These are phyloP conservation scores for Micrasema minimum DNA, from an alignment of 1,140 invertebrate genomes.

Conservation along the genomic window DNA sequence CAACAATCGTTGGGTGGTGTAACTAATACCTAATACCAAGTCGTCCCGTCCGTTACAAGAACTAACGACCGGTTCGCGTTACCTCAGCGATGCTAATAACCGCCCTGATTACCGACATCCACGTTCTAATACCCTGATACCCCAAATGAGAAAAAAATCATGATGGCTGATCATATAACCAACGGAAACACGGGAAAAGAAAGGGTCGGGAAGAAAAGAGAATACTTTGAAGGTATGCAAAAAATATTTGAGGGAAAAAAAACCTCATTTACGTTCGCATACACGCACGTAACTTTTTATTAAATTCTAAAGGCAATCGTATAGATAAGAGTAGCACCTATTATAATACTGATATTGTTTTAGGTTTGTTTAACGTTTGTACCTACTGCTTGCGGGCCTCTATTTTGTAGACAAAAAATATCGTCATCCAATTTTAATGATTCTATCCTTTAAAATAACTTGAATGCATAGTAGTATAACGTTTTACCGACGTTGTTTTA, in stretches of 20 bases:
- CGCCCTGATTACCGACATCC: constrained; percentile 10
- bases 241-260: neutral
- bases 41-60: constrained; percentile 17
- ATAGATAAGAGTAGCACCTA: neutral
- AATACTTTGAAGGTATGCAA: neutral
- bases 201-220: neutral
- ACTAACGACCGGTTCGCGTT: constrained; percentile 33
- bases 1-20: too few species aligned
- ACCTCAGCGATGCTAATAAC: constrained; percentile 20
- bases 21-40: too few species aligned
- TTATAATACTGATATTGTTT: too few species aligned
- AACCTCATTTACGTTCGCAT: neutral
- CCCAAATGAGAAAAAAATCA: constrained; percentile 7
- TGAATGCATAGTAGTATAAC: too few species aligned
- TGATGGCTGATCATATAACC: constrained; percentile 7
- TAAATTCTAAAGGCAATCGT: neutral
- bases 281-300: neutral
- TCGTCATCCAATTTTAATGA: too few species aligned
- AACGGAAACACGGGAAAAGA: neutral
- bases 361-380: too few species aligned
- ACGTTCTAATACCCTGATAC: constrained; percentile 1
- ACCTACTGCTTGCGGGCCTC: too few species aligned
- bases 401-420: too few species aligned
- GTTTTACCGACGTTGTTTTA: too few species aligned
- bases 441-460: too few species aligned